Base-by-base conservation (phyloP, 2,113 vertebrate species). In the Cottus gobio region DNA sequence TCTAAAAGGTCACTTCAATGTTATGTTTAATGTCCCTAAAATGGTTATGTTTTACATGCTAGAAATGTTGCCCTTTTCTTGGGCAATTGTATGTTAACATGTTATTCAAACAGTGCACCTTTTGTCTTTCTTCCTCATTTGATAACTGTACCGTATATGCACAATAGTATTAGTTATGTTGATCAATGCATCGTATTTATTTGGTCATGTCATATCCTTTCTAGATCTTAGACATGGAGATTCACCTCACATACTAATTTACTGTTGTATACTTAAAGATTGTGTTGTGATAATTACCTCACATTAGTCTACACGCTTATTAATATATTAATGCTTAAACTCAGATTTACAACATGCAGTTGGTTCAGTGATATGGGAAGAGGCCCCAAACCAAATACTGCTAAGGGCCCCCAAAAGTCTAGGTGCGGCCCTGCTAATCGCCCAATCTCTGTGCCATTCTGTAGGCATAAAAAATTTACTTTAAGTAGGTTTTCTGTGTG, bases 381-480 rank as follows among this genome's bases (percentile, higher is more conserved):
- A 39, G 36, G 2, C 22, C 60, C 10, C 5, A n/a, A n/a, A n/a
- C 10, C 20, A 63, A 24, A 37, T n/a, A 22, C 60, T 62, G 60
- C 20, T n/a, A 13, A 22, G 8, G 20, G 10, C 37, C 37, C n/a
- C 36, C 13, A 9, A 26, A 16, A 9, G n/a, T 22, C 4, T 36
- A 12, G 31, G 9, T 28, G 24, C 24, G 4, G 54, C 54, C 24
- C 54, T 57, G 54, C 54, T 31, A 10, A 15, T 52, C 26, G 7
- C 58, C 36, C 70, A 31, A 42, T 71, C 64, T 66, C 58, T 68
- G 50, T 89, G 83, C 82, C 67, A 75, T 60, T 85, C 46, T 70
- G 76, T 46, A 67, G 50, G n/a, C n/a, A n/a, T n/a, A n/a, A n/a
- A n/a, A n/a, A 80, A 62, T 80, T 8, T 74, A 87, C 62, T 75